Base-by-base conservation (phyloP, 2,113 vertebrate genomes). In the Coregonus clupeaformis region DNA sequence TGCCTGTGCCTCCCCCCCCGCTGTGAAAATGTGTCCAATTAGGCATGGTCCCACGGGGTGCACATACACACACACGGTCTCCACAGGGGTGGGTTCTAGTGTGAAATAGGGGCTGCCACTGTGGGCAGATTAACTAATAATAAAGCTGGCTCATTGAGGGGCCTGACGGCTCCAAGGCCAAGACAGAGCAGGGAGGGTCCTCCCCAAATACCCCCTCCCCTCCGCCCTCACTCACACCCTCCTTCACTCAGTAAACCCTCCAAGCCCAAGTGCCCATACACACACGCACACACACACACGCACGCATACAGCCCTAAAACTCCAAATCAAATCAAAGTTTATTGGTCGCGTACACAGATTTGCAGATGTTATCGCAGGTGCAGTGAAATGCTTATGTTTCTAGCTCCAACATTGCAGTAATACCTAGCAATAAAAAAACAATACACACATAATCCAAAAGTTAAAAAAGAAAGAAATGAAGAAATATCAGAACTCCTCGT, bases 1-100 rank as follows among this genome's bases (percentile, higher is more conserved):
- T 82, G 91, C 92, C 77, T 84, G 93, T 72, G 90, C 93, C 92
- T 91, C 88, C 90, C 90, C 92, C 92, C 96, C 95, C 90, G 95
- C 95, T 96, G 96, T 93, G 97, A 95, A 95, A 96, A 98, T 98
- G 97, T 97, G 96, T 97, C 94, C 96, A 95, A 98, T 98, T 98
- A 97, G 96, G 93, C 92, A 97, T 89, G 91, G 95, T 91, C 94
- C 94, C 92, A 90, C 89, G 16, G 94, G 94, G 94, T 91, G 92
- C 67, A 45, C 67, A 68, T 36, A 9, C 67, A 68, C 67, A 47
- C 67, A 69, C 67, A 55, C 55, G 30, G 62, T 57, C 32, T 30
- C 32, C 57, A 65, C 16, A 22, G 20, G 42, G 32, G 9, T 7
- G 71, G 91, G 94, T 96, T 94, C 87, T 90, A 94, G 93, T 94